These are phyloP conservation scores for Leptoteleia sp. DNA, from an alignment of 1,140 invertebrate genomes.

Conservation along the genomic window DNA sequence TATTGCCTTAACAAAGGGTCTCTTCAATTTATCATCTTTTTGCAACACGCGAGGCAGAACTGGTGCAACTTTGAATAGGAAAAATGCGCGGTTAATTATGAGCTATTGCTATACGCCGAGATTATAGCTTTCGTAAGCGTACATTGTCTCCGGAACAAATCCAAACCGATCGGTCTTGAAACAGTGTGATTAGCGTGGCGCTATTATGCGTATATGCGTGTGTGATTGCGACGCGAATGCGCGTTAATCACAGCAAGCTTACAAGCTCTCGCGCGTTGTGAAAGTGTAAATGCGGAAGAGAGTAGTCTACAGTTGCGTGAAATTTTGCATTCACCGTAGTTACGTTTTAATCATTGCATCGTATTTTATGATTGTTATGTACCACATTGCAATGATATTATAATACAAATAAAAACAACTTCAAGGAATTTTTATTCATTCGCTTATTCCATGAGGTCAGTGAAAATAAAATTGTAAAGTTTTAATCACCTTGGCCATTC, in stretches of 20 bases:
- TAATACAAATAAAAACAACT: too few relatives aligned
- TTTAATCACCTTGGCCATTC: too few relatives aligned
- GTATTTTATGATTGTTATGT: too few relatives aligned
- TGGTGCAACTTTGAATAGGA: slow-evolving; percentile 8
- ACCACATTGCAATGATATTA: too few relatives aligned
- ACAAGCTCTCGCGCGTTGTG: slow-evolving; percentile 41
- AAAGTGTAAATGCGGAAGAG: slow-evolving; percentile 63
- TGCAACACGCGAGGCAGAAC: slow-evolving; percentile 10
- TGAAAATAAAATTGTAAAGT: too few relatives aligned
- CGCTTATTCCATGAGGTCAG: too few relatives aligned
- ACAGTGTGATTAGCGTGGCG: slow-evolving; percentile 52
- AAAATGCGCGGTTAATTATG: slow-evolving; percentile 50
- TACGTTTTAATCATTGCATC: slow-evolving; percentile 71
- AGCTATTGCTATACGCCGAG: slow-evolving; percentile 29
- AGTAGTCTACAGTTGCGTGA: slow-evolving; percentile 24
- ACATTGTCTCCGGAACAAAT: slow-evolving; percentile 54
- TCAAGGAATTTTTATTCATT: too few relatives aligned
- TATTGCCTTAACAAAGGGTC: slow-evolving; percentile 7
- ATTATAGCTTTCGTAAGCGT: slow-evolving; percentile 48
- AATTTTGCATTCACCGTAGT: slow-evolving; percentile 60
- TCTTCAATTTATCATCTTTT: slow-evolving; percentile 12
- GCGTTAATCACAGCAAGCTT: slow-evolving; percentile 67
- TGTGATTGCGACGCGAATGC: slow-evolving; percentile 50
- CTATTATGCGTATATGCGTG: slow-evolving; percentile 53
- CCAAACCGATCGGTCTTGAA: slow-evolving; percentile 53